These are phyloP conservation scores for Hipparchia sbordonii DNA, from an alignment of 2,888 invertebrate genomes.

Conservation along the genomic window DNA sequence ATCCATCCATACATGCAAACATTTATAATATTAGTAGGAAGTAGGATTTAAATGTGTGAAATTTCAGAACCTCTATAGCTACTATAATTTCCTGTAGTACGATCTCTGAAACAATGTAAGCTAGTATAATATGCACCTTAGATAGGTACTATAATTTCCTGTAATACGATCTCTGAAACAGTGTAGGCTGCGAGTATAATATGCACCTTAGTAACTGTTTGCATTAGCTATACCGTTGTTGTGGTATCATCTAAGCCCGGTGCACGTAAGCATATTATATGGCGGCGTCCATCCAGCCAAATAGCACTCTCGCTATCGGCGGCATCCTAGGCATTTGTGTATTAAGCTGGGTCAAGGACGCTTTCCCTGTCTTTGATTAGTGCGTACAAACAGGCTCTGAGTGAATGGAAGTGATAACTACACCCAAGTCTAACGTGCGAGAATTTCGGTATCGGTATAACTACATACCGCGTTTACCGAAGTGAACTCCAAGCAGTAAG, in stretches of 20 bases:
- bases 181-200: too few species aligned
- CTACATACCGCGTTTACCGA: background rate
- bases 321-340: conserved; percentile 44
- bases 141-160: too few species aligned
- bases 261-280: conserved; percentile 42
- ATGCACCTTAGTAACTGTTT: background rate
- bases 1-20: too few species aligned
- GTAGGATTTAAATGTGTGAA: too few species aligned
- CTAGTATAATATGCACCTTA: too few species aligned
- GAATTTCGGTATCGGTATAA: background rate
- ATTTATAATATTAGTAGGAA: too few species aligned
- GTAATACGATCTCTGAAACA: too few species aligned
- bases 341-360: conserved; percentile 53
- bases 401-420: conserved; percentile 5
- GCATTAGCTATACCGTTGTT: conserved; percentile 27
- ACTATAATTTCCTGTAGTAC: too few species aligned
- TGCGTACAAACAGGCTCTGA: conserved; percentile 22
- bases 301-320: conserved; percentile 45
- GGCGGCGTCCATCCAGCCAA: conserved; percentile 39
- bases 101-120: too few species aligned
- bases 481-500: too few species aligned
- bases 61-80: too few species aligned
- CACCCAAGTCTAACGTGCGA: background rate
- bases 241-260: conserved; percentile 36
- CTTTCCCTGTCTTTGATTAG: conserved; percentile 58